A percentile compares a stretch with the other conserved stretches of the same genome.
phyloP scores from a whole-genome alignment of 2,888 invertebrate genomes.

The Spodoptera picta region DNA sequence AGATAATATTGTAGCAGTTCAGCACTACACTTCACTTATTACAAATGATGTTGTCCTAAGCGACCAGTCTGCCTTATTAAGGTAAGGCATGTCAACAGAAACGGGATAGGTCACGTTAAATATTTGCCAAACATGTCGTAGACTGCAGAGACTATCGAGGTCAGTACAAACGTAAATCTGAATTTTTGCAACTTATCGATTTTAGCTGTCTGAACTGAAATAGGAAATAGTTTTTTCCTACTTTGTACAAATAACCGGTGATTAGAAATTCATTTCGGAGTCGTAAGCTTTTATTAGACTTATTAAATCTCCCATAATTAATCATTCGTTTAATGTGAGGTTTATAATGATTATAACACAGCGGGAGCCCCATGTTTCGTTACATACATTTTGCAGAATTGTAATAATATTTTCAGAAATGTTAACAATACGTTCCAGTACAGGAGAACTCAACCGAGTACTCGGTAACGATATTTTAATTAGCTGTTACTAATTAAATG shows the following conservation, averaged over 20 bases:
- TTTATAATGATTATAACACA: constrained; percentile 19
- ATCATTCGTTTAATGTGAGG: constrained; percentile 19
- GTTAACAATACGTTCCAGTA: constrained; percentile 4
- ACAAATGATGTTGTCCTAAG: constrained; percentile 10
- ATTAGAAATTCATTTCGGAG: constrained; percentile 1
- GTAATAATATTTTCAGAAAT: constrained; percentile 10
- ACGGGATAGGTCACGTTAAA: constrained; percentile 36
- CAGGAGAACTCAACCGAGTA: constrained; percentile 14
- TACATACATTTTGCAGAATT: not conserved
- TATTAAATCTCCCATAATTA: constrained; percentile 29
- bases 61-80: constrained; percentile 33
- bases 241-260: not conserved
- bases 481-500: constrained; percentile 33
- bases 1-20: too few relatives aligned
- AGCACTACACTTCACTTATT: not conserved
- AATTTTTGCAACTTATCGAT: constrained; percentile 17
- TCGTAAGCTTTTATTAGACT: constrained; percentile 16
- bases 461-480: constrained; percentile 29
- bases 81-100: constrained; percentile 37
- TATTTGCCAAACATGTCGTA: constrained; percentile 20
- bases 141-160: constrained; percentile 19
- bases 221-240: not conserved
- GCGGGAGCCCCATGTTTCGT: not conserved
- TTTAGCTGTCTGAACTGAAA: not conserved
- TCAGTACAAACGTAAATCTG: constrained; percentile 14